Conservation (phyloP, 2,888 invertebrate species). For the Spodoptera littoralis region DNA sequence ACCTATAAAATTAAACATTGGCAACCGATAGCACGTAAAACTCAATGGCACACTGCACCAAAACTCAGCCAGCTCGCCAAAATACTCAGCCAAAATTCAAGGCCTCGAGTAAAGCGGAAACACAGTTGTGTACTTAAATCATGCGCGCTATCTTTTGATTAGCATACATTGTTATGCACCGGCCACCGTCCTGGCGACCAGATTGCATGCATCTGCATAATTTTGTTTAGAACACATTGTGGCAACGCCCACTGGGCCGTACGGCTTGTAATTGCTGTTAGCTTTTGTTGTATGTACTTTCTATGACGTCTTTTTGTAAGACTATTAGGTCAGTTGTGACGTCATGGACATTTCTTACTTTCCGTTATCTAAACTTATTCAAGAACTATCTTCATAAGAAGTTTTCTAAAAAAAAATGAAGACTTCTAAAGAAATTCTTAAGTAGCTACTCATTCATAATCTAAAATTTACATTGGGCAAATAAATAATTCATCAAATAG, state of each 20-base stretch:
- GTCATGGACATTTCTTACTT: no score
- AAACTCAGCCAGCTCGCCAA: conserved; percentile 30
- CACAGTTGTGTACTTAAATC: conserved; percentile 60
- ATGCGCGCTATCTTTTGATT: conserved; percentile 73
- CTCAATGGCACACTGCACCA: conserved; percentile 16
- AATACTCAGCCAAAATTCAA: conserved; percentile 40
- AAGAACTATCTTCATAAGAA: conserved; percentile 19
- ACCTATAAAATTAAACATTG: conserved; percentile 9
- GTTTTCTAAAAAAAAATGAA: conserved; percentile 37
- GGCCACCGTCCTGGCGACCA: conserved; percentile 58
- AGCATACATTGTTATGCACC: conserved; percentile 78
- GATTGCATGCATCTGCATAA: conserved; percentile 80
- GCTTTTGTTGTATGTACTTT: neutral
- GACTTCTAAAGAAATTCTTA: conserved; percentile 46
- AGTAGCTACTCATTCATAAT: conserved; percentile 54
- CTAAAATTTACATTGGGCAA: conserved; percentile 61
- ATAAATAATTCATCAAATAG: conserved; percentile 67
- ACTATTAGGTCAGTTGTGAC: neutral
- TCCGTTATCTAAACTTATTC: conserved; percentile 11
- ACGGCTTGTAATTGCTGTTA: conserved; percentile 25
- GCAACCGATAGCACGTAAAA: conserved; percentile 23
- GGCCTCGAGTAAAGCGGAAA: conserved; percentile 48
- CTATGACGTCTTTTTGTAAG: neutral
- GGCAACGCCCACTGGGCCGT: conserved; percentile 35
- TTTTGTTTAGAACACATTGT: conserved; percentile 63